Base-by-base conservation (phyloP, 2,797 vertebrate genomes). In the Geotrypetes seraphini region DNA sequence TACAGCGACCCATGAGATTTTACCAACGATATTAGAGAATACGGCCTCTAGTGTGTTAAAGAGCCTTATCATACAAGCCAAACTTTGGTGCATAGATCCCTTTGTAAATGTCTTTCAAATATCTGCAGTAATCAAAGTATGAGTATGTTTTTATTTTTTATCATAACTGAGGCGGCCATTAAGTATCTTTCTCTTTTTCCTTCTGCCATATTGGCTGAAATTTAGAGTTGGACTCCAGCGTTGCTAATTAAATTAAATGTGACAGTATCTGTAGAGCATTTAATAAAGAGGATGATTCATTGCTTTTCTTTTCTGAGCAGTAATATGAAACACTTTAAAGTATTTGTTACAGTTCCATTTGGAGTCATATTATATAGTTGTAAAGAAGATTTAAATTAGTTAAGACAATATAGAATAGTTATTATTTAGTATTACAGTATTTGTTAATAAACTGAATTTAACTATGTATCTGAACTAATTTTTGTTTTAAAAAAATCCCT, bases 201-300 rank as follows among this genome's bases (percentile, higher is more conserved):
- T n/a, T n/a, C 27, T 55, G 25, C 37, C 23, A 35, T 42, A 28
- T 37, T 59, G 39, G 50, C 32, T 46, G 46, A 63, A 65, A 53
- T 46, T 45, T 25, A 51, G 33, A 47, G 34, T 31, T 40, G 39
- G 39, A 22, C 26, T 62, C 44, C 33, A 31, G 11, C 43, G 39
- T 21, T 36, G 15, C 27, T 54, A 47, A 59, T 56, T 41, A 69
- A 69, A 63, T 45, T 61, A 31, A 31, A 16, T 45, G 14, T 60
- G 46, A 49, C 40, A 60, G 15, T 45, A 33, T 44, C 48, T 50
- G 22, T 36, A 52, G 43, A 61, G 35, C 30, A 28, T 49, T 62
- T 55, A 36, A 47, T 46, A 28, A 16, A 32, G 5, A 19, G 13
- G 28, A 43, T 65, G 54, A 65, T 56, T 58, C 67, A 63, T 61